phyloP scores from a whole-genome alignment of 2,888 invertebrate species.

The Drosophila pseudotalamancana region DNA sequence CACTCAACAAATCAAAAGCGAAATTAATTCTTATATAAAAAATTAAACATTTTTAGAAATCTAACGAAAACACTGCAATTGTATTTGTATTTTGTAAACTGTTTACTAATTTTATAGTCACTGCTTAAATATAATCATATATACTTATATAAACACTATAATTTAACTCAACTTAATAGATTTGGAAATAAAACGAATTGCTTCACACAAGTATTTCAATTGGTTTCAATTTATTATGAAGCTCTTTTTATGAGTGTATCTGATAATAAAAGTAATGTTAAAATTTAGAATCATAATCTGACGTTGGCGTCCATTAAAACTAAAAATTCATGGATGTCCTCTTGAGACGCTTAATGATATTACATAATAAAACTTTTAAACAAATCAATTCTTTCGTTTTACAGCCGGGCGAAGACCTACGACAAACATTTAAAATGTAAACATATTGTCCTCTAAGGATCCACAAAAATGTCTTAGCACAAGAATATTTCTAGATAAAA shows the following conservation, averaged over 20 bases:
- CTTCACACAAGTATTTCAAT: slow-evolving; percentile 24
- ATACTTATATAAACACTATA: slow-evolving; percentile 33
- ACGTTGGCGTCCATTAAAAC: slow-evolving; percentile 9
- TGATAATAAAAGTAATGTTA: not conserved
- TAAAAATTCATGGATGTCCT: slow-evolving; percentile 9
- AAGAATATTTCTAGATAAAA: not conserved
- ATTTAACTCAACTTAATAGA: slow-evolving; percentile 26
- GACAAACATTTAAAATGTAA: slow-evolving; percentile 4
- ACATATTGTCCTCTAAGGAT: not conserved
- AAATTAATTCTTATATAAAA: slow-evolving; percentile 12
- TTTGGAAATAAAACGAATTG: slow-evolving; percentile 33
- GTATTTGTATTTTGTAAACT: slow-evolving; percentile 64
- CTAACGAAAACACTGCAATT: slow-evolving; percentile 39
- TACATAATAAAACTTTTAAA: not conserved
- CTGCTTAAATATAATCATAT: slow-evolving; percentile 53
- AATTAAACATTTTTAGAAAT: slow-evolving; percentile 29
- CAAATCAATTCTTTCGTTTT: slow-evolving; percentile 20
- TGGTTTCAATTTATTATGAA: slow-evolving; percentile 15
- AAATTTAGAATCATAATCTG: not conserved
- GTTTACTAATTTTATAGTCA: slow-evolving; percentile 61
- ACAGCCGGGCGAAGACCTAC: slow-evolving; percentile 19
- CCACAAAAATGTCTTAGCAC: not conserved
- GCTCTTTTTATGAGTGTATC: not conserved
- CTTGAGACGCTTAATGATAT: not conserved
- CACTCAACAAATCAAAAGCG: slow-evolving; percentile 6